A percentile compares a stretch with the other conserved stretches of the same genome.
Conservation (phyloP, 1,140 invertebrate species). For the Trinorchestia longiramus region DNA sequence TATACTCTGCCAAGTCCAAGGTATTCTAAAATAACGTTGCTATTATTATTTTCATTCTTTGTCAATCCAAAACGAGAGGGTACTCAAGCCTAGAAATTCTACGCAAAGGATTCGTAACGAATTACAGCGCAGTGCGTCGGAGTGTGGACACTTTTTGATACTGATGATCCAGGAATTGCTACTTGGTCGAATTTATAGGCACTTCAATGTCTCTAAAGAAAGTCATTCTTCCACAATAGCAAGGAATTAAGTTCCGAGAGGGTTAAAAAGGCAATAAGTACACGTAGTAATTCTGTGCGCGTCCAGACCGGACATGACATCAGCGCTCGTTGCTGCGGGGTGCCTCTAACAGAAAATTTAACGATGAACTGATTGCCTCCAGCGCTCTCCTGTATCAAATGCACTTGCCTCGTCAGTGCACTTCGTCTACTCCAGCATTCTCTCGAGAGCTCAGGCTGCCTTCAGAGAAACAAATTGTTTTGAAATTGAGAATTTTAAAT, state of each 20-base stretch:
- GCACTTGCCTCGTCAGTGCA: not conserved
- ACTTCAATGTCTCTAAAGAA: not conserved
- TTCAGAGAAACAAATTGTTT: not conserved
- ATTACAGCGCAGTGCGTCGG: not conserved
- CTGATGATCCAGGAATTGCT: not conserved
- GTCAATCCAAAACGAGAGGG: too few relatives aligned
- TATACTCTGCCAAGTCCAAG: too few relatives aligned
- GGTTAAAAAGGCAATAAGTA: not conserved
- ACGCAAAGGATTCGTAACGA: not conserved
- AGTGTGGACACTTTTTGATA: not conserved
- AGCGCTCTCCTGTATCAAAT: not conserved
- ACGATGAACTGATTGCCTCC: not conserved
- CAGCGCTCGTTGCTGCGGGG: not conserved
- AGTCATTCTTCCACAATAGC: not conserved
- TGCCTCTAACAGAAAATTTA: not conserved
- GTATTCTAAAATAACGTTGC: too few relatives aligned
- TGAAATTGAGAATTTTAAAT: not conserved
- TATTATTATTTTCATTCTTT: not conserved
- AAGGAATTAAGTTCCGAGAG: not conserved
- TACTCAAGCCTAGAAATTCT: not conserved
- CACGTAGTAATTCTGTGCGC: not conserved
- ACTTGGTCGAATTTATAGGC: not conserved
- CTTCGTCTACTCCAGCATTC: not conserved
- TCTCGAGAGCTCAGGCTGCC: not conserved
- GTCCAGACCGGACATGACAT: slow-evolving; percentile 22